phyloP scores from a whole-genome alignment of 2,888 invertebrate species.

The Chaetogeoica ovagalla region DNA sequence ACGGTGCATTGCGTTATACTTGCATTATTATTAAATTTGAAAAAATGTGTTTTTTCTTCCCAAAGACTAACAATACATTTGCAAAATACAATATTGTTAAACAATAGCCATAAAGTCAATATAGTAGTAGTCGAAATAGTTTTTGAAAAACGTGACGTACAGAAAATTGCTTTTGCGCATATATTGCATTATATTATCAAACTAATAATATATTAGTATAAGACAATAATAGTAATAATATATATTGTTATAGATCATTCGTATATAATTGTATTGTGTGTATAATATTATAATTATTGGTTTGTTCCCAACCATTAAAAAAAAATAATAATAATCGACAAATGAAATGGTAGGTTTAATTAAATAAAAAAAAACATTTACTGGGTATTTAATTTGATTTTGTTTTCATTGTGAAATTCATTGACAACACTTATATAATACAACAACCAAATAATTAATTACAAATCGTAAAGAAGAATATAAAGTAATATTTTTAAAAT shows the following conservation, averaged over 20 bases:
- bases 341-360: background rate
- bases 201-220: background rate
- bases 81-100: slow-evolving; percentile 8
- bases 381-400: too few species aligned
- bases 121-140: background rate
- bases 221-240: background rate
- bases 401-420: background rate
- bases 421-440: background rate
- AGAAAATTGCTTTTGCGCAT: slow-evolving; percentile 6
- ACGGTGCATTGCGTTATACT: background rate
- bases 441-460: slow-evolving; percentile 13
- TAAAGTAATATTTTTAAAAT: background rate
- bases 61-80: slow-evolving; percentile 10
- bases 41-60: background rate
- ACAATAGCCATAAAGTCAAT: background rate
- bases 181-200: background rate
- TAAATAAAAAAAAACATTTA: too few species aligned
- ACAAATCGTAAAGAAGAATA: background rate
- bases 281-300: background rate
- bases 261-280: background rate
- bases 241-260: background rate
- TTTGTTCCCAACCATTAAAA: background rate
- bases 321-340: slow-evolving; percentile 15
- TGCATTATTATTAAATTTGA: background rate
- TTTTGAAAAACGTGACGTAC: background rate